These are phyloP conservation scores for Pseudanteris insignis DNA, from an alignment of 2,888 invertebrate genomes.

Conservation along the genomic window DNA sequence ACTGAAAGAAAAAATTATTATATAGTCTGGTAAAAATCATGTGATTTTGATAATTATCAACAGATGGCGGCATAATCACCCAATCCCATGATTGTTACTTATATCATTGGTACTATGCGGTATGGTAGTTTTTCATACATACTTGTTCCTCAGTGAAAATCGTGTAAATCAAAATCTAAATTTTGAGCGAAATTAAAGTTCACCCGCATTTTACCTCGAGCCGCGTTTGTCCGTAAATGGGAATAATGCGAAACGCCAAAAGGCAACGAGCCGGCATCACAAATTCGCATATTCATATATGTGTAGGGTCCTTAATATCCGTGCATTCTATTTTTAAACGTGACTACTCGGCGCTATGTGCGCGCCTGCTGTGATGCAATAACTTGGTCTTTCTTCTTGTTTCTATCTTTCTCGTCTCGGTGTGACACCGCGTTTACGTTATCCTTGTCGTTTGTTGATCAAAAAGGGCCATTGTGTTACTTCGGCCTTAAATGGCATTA, in stretches of 20 bases:
- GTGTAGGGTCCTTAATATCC: slow-evolving; percentile 57
- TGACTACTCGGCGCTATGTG: slow-evolving; percentile 58
- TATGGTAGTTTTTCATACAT: too few relatives aligned
- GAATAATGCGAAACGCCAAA: slow-evolving; percentile 32
- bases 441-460: slow-evolving; percentile 41
- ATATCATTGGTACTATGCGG: too few relatives aligned
- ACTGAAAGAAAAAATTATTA: too few relatives aligned
- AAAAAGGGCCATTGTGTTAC: slow-evolving; percentile 48
- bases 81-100: too few relatives aligned
- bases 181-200: too few relatives aligned
- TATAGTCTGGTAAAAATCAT: too few relatives aligned
- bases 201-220: too few relatives aligned
- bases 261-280: slow-evolving; percentile 15
- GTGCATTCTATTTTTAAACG: slow-evolving; percentile 64
- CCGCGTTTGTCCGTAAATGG: slow-evolving; percentile 27
- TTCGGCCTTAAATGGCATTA: slow-evolving; percentile 53
- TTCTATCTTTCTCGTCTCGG: slow-evolving; percentile 20
- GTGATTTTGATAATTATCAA: too few relatives aligned
- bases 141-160: too few relatives aligned
- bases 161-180: too few relatives aligned
- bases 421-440: slow-evolving; percentile 20
- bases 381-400: slow-evolving; percentile 58
- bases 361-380: slow-evolving; percentile 60
- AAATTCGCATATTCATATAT: slow-evolving; percentile 37
- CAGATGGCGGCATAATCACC: too few relatives aligned